Percentiles rank a stretch among this genome's conserved stretches.
Evolutionary conservation across 2,888 invertebrate species (phyloP).

Genomic region (Thysanoteuthis rhombus): DNA sequence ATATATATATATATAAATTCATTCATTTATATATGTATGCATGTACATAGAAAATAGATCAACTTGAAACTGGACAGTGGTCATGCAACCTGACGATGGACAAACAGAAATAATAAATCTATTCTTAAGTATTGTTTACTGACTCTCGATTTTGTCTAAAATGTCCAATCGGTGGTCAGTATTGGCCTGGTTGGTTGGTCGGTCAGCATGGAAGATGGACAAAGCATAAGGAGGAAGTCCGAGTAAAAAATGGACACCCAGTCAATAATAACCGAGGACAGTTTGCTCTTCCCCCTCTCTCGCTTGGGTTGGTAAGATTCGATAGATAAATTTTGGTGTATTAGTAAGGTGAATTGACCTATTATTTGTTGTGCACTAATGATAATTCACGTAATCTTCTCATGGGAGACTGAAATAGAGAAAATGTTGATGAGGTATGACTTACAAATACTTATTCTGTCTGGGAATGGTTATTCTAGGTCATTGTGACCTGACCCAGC

Average conservation of each 20-base stretch:
- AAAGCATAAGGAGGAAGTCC: too few relatives aligned
- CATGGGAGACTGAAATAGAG: background rate
- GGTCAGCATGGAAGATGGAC: background rate
- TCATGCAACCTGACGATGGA: background rate
- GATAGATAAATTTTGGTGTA: background rate
- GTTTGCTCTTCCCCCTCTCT: background rate
- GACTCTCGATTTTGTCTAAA: too few relatives aligned
- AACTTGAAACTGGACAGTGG: background rate
- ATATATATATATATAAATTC: background rate
- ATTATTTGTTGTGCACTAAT: background rate
- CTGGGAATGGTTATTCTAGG: background rate
- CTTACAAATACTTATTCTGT: background rate
- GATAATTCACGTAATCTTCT: background rate
- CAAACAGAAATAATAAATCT: background rate
- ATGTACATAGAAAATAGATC: background rate
- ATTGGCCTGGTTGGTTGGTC: background rate
- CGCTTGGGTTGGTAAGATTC: background rate
- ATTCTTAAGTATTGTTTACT: too few relatives aligned
- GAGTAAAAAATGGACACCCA: background rate
- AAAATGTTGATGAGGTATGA: background rate
- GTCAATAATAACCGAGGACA: background rate
- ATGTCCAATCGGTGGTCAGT: background rate
- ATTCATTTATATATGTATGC: too few relatives aligned
- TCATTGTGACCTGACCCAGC: background rate
- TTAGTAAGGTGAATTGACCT: background rate